A percentile compares a stretch with the other conserved stretches of the same genome.
phyloP scores from a whole-genome alignment of 2,888 invertebrate species.

The Hoplodrina blanda region DNA sequence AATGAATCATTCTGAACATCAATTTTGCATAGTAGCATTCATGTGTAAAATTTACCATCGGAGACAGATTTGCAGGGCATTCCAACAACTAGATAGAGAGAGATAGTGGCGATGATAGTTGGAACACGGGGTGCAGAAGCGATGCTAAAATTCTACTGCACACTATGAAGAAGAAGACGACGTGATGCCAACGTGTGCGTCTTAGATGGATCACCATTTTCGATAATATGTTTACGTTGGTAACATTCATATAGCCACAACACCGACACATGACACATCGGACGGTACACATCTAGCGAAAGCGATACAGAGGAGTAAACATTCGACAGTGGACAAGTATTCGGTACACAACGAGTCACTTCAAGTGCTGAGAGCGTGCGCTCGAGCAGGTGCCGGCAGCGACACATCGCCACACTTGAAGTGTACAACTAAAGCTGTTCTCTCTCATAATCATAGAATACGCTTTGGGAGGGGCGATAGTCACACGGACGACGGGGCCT shows the following conservation, averaged over 20 bases:
- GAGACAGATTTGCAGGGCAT: conserved; percentile 63
- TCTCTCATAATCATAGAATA: conserved; percentile 71
- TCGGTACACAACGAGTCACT: conserved; percentile 65
- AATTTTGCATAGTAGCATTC: conserved; percentile 85
- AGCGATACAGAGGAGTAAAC: conserved; percentile 81
- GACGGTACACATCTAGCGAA: conserved; percentile 79
- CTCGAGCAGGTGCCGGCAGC: conserved; percentile 34
- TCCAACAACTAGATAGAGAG: conserved; percentile 68
- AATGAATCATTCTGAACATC: conserved; percentile 78
- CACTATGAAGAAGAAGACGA: conserved; percentile 65
- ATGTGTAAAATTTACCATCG: conserved; percentile 76
- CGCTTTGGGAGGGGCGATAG: conserved; percentile 88
- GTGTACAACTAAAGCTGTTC: conserved; percentile 78
- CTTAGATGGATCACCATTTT: conserved; percentile 80
- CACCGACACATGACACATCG: conserved; percentile 76
- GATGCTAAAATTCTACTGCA: conserved; percentile 72
- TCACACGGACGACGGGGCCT: conserved; percentile 82
- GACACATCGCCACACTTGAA: conserved; percentile 71
- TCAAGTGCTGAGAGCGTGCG: conserved; percentile 61
- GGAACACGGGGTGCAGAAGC: conserved; percentile 69
- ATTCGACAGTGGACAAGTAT: conserved; percentile 67
- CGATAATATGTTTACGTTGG: conserved; percentile 79
- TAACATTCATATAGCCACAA: conserved; percentile 78
- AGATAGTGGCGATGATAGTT: conserved; percentile 64
- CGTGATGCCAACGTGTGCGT: conserved; percentile 69